Base-by-base conservation (phyloP, 2,888 invertebrate species). In the Microctonus hyperodae region DNA sequence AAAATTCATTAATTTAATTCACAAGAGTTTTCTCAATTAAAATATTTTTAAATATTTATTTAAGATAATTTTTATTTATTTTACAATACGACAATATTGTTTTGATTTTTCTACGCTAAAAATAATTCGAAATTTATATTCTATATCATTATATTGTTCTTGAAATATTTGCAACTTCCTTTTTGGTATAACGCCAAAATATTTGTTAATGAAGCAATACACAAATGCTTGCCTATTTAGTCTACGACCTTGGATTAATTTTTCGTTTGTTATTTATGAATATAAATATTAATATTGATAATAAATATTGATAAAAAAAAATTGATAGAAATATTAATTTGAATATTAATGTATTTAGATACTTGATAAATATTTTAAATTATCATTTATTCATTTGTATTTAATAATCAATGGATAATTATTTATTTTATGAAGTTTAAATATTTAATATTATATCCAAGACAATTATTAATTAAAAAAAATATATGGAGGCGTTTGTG, bases 171-270 rank as follows among this genome's bases (percentile, higher is more conserved):
- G 65, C 51, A 71, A 69, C 72, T 78, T 78, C 78, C 76, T 74
- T 74, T 72, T 78, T 79, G 78, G 75, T 73, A 69, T 70, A 44
- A 72, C 73, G 79, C 80, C 80, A 81, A 74, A 71, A 74, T 74
- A 74, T 74, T 72, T 73, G 70, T 72, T 75, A 70, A 62, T 60
- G 75, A 69, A 75, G 23, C 60, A 57, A 65, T 59, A 7, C 3
- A 28, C 28, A 65, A 62, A 37, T 37, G 48, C 28, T 51, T 44
- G 62, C 63, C 61, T 48, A 51, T 59, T 61, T 66, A 23, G 59
- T 58, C 13, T 40, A 20, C 22, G 33, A 58, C 48, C 28, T 25
- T 25, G 20, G 11, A 31, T 16, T 13, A 16, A 44, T 44, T 16
- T 20, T 16, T 44, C 7, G 58, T 22, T 16, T 44, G 16, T 59